A percentile compares a stretch with the other conserved stretches of the same genome.
Conservation (phyloP, 2,888 invertebrate genomes). For the Pachymerium ferrugineum region DNA sequence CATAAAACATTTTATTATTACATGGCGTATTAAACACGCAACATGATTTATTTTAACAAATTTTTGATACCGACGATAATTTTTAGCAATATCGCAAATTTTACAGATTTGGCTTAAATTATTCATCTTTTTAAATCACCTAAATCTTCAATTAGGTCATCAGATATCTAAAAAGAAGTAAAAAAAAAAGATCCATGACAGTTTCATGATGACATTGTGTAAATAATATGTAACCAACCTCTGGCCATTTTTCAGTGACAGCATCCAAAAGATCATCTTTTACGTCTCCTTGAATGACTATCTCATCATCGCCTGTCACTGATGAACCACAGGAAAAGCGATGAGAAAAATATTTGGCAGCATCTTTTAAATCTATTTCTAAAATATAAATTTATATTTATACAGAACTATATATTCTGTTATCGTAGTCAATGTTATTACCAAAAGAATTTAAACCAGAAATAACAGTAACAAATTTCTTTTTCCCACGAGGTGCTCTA, state of each 20-base stretch:
- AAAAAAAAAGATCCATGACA: too few species aligned
- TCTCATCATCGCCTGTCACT: conserved; percentile 97
- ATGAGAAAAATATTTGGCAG: conserved; percentile 94
- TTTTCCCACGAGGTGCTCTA: conserved; percentile 90
- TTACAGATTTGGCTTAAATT: neutral
- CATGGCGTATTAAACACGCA: too few species aligned
- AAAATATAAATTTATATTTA: conserved; percentile 32
- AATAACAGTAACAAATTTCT: conserved; percentile 96
- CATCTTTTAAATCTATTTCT: conserved; percentile 97
- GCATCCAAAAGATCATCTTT: conserved; percentile 97
- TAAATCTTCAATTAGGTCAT: conserved; percentile 84
- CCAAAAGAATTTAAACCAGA: conserved; percentile 92
- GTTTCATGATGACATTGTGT: too few species aligned
- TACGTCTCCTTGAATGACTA: conserved; percentile 98
- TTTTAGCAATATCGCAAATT: too few species aligned
- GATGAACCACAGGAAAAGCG: conserved; percentile 99
- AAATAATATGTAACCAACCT: conserved; percentile 63
- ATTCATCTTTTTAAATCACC: conserved; percentile 67
- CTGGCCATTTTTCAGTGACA: conserved; percentile 97
- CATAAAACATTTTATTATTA: too few species aligned
- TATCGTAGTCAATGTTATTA: conserved; percentile 45
- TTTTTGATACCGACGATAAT: too few species aligned
- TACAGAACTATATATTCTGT: neutral
- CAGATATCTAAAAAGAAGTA: conserved; percentile 64
- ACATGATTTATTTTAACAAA: too few species aligned